Conservation (phyloP, 2,797 vertebrate species). For the Tiaroga cobitis region DNA sequence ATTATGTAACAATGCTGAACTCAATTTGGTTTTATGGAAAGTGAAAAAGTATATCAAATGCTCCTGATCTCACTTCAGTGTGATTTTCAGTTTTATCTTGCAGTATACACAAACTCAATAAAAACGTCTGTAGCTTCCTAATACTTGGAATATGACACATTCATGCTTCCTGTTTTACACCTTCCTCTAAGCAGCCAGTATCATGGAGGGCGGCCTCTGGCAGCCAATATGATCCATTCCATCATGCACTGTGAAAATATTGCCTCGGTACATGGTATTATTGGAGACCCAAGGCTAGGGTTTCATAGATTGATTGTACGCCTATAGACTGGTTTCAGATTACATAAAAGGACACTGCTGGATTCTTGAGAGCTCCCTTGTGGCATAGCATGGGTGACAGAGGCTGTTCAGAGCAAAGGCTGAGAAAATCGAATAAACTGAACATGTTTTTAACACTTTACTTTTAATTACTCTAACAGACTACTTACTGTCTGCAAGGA, state of each 20-base stretch:
- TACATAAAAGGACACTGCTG: constrained; percentile 68
- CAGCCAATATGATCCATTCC: constrained; percentile 50
- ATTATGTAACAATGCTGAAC: constrained; percentile 16
- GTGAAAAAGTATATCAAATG: background rate
- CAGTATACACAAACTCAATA: background rate
- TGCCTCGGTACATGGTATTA: constrained; percentile 61
- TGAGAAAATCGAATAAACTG: constrained; percentile 4
- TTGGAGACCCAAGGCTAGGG: constrained; percentile 63
- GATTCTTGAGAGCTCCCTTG: constrained; percentile 70
- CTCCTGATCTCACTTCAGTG: background rate
- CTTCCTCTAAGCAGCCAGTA: constrained; percentile 43
- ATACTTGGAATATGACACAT: constrained; percentile 20
- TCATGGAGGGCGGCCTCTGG: constrained; percentile 47
- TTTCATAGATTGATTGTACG: constrained; percentile 67
- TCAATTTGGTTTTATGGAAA: constrained; percentile 12
- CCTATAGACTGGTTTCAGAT: constrained; percentile 66
- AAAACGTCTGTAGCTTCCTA: constrained; percentile 4
- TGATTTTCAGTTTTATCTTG: background rate
- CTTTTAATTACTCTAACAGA: background rate
- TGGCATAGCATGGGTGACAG: constrained; percentile 64
- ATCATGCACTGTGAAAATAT: constrained; percentile 59
- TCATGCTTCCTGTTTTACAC: constrained; percentile 28
- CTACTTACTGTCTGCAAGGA: background rate
- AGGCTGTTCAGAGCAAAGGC: constrained; percentile 2
- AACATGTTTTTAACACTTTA: constrained; percentile 17